Base-by-base conservation (phyloP, 2,113 vertebrate species). In the Varanus komodoensis region DNA sequence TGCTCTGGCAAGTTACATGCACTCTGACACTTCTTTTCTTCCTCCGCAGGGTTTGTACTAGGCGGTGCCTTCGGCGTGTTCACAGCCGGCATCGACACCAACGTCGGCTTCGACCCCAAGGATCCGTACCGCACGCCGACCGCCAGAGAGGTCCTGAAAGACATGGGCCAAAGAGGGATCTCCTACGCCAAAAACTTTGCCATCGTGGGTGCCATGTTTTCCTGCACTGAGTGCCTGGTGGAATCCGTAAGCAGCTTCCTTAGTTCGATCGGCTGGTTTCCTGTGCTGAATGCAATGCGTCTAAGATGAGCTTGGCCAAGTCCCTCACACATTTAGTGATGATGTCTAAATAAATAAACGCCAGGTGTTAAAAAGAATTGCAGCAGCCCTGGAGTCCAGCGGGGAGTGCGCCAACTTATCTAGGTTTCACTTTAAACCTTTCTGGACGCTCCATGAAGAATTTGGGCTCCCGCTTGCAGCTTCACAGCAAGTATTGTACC, bases 121-220 rank as follows among this genome's bases (percentile, higher is more conserved):
- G 98, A 99, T 93, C 99, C 99, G 0, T 95, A 98, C 80, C 98
- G 97, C 44, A 99, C 98, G 0, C 99, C 99, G 0, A 98, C 99
- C 0, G 99, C 99, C 0, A 97, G 95, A 89, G 99, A 99, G 92
- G 99, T 99, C 73, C 97, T 99, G n/a, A 98, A 97, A 96, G 99
- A 99, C 92, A 99, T 99, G 99, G 99, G 99, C 0, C 98, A 99
- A 96, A 97, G 99, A 93, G 99, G 99, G 90, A 98, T 99, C 96
- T 99, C 99, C 17, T 99, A 99, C 0, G 99, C 99, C 85, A 99
- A 99, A 96, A 99, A 99, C 96, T 99, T 99, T 0, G 99, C 99
- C 91, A 98, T 99, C 0, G 98, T 99, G 87, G 99, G 99, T 0
- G 99, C 99, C 87, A 99, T 99, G 98, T 99, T 99, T 95, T 99